Base-by-base conservation (phyloP, 92 coral and sea anemone species). In the Epizoanthus illoricatus region DNA sequence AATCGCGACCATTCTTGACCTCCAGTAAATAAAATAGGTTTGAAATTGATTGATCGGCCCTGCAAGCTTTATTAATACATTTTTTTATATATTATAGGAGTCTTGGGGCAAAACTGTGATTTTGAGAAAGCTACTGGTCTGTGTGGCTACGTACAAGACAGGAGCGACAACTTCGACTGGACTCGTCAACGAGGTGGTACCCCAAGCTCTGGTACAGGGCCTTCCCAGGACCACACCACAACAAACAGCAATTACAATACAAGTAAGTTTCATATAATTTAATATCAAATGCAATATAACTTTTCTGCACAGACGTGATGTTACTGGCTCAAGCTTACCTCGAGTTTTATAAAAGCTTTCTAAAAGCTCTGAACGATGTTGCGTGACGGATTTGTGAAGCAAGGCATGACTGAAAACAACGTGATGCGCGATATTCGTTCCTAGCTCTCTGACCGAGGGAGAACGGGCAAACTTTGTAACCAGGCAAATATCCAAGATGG, bases 71-170 rank as follows among this genome's bases (percentile, higher is more conserved):
- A 23, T 74, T 3, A 55, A 43, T 47, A 13, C 9, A 4, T 80
- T 79, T 3, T n/a, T 0, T 58, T 81, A 6, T 47, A 21, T 15
- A 1, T 82, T 39, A 4, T 20, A 92, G 97, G 94, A 49, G 89
- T 86, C 45, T n/a, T 56, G 23, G 88, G 92, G 20, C 97, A 88
- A 80, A 64, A 72, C 84, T 96, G 99, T 59, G 73, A 91, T 81
- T 96, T 96, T 84, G 99, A 96, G 84, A 88, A 92, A 52, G 84
- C 90, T 11, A 15, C 17, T 13, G 84, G 89, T 36, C 54, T 91
- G 10, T 96, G 99, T 69, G 91, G 87, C 75, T 95, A 95, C 86
- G 81, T 10, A 54, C 99, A 96, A 69, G 99, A 93, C 80, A 72
- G n/a, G 24, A 83, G 84, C 0, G 99, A 96, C 65, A 75, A 82